Base-by-base conservation (phyloP, 2,888 invertebrate species). In the Cylloceria caligata region DNA sequence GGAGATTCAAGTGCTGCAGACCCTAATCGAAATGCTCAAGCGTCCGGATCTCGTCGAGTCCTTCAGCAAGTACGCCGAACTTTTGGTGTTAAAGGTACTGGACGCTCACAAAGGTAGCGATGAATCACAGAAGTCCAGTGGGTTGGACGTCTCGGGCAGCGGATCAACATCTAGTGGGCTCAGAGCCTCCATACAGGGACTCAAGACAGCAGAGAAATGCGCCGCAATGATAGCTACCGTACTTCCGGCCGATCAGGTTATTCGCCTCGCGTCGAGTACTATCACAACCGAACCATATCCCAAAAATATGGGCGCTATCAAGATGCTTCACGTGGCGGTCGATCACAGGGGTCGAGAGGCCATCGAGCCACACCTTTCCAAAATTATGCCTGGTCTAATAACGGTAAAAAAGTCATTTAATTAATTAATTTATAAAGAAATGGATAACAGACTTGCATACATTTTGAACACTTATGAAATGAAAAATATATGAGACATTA, bases 21-120 rank as follows among this genome's bases (percentile, higher is more conserved):
- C 97, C 21, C 94, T 99, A 55, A 95, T 97, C 82, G 98, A 98
- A 93, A 96, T 99, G 90, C 95, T 98, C 88, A 95, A 97, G 84
- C 95, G 96, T 73, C 94, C 95, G 45, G 95, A 96, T 90, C 95
- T 97, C 87, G 94, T 97, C 55, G 94, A 96, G 80, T 95, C 96
- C 87, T 98, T 99, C 95, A 95, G 96, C 85, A 96, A 96, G 89
- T 99, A 97, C 94, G 96, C 97, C 75, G 99, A 99, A 94, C 94
- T 99, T 74, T 96, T 99, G 47, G 95, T 98, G 74, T 94, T 99
- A 68, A 96, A 97, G 93, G 96, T 99, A 13, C 95, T 99, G 87
- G 96, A 97, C 91, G 97, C 97, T 73, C 98, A 98, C 93, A 96
- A 94, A 87, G 88, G 89, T 24, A 52, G 24, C 47, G 92, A 92